These are phyloP conservation scores for Stenodema calcarata DNA, from an alignment of 2,888 invertebrate genomes.

Conservation along the genomic window DNA sequence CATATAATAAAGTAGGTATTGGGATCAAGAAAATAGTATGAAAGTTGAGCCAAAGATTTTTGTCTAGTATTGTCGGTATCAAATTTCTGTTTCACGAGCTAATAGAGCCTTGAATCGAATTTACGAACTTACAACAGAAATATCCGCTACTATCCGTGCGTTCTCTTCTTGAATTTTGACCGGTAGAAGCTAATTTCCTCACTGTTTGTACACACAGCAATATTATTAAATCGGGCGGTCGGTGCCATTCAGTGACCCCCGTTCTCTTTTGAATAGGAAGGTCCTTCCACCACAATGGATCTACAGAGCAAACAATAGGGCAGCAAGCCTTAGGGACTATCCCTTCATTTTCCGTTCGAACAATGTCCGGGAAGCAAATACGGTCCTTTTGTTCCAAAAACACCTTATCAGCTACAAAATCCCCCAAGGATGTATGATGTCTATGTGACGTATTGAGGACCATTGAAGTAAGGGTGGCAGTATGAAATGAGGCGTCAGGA, in stretches of 20 bases:
- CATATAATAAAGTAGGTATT: too few relatives aligned
- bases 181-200: neutral
- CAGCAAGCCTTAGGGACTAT: neutral
- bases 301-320: neutral
- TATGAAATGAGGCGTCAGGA: too few relatives aligned
- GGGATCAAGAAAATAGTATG: too few relatives aligned
- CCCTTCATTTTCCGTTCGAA: slow-evolving; percentile 3
- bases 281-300: neutral
- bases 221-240: slow-evolving; percentile 5
- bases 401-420: neutral
- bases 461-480: too few relatives aligned
- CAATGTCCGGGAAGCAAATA: neutral
- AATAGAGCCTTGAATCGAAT: too few relatives aligned
- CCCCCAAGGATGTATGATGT: neutral
- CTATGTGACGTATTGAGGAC: too few relatives aligned
- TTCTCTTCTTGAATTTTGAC: neutral
- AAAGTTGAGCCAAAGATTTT: too few relatives aligned
- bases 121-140: too few relatives aligned
- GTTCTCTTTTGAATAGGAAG: neutral
- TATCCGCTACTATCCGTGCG: too few relatives aligned
- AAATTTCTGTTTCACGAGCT: too few relatives aligned
- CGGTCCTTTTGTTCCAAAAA: neutral
- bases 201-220: neutral
- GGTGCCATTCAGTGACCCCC: neutral
- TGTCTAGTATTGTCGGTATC: too few relatives aligned